A percentile compares a stretch with the other conserved stretches of the same genome.
phyloP scores from a whole-genome alignment of 2,113 vertebrate genomes.

The Aplodontia rufa region DNA sequence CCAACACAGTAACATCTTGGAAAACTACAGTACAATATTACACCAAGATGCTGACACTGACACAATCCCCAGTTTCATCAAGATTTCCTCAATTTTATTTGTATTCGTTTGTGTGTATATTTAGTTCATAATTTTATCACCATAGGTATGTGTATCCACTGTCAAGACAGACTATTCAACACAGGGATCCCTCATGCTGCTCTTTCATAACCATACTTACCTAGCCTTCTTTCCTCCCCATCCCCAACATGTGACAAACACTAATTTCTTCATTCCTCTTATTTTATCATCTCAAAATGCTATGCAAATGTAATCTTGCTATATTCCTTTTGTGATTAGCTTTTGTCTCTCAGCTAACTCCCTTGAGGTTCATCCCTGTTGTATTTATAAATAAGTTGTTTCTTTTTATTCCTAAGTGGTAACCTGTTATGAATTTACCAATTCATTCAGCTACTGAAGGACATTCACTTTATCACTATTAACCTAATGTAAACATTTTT shows the following conservation, averaged over 20 bases:
- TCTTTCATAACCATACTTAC: background rate
- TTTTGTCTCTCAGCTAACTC: background rate
- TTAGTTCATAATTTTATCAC: background rate
- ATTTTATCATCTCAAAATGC: background rate
- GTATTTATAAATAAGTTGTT: background rate
- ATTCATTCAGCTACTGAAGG: background rate
- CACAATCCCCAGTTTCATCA: background rate
- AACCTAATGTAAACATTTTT: background rate
- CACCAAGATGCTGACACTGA: background rate
- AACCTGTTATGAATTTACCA: background rate
- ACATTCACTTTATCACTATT: background rate
- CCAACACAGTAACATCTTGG: background rate
- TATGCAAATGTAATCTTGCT: background rate
- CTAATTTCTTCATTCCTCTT: background rate
- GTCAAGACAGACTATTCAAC: background rate
- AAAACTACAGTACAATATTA: background rate
- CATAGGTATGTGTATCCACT: background rate
- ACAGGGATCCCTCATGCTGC: background rate
- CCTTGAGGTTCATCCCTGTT: background rate
- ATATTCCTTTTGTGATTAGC: background rate
- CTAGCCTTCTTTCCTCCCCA: background rate
- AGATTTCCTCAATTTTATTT: background rate
- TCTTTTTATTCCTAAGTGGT: background rate
- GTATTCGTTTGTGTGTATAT: background rate
- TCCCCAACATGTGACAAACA: background rate